These are phyloP conservation scores for Saccostrea cuccullata DNA, from an alignment of 1,140 invertebrate species.

Conservation along the genomic window DNA sequence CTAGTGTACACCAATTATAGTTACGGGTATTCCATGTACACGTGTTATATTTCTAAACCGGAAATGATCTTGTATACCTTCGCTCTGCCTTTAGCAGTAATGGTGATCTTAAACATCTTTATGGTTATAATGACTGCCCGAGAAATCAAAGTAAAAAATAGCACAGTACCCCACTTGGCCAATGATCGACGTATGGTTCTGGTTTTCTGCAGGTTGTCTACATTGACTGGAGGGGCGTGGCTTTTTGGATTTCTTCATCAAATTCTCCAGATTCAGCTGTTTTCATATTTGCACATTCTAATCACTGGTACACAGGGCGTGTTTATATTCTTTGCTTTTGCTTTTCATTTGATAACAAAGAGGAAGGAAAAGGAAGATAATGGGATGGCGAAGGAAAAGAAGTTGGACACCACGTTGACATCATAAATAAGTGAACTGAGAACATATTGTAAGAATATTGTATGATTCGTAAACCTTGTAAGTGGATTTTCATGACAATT, in stretches of 20 bases:
- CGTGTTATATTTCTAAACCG: not conserved
- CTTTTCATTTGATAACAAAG: not conserved
- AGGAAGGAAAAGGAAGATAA: not conserved
- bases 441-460: too few species aligned
- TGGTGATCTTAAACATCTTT: not conserved
- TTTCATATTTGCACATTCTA: slow-evolving; percentile 10
- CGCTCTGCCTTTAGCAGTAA: not conserved
- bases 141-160: not conserved
- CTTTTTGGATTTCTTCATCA: not conserved
- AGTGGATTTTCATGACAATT: too few species aligned
- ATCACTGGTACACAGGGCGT: not conserved
- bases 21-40: not conserved
- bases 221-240: not conserved
- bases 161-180: not conserved
- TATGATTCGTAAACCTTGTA: too few species aligned
- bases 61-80: not conserved
- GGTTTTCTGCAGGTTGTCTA: not conserved
- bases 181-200: not conserved
- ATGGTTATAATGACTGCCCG: not conserved
- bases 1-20: not conserved
- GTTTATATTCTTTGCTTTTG: slow-evolving; percentile 11
- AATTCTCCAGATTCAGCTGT: slow-evolving; percentile 6
- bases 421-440: too few species aligned
- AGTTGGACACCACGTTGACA: too few species aligned
- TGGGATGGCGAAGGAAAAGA: too few species aligned